Evolutionary conservation across 2,797 vertebrate genomes (phyloP), one percentile per base, ranked within the genome.

Genomic region (Selene dorsalis): DNA sequence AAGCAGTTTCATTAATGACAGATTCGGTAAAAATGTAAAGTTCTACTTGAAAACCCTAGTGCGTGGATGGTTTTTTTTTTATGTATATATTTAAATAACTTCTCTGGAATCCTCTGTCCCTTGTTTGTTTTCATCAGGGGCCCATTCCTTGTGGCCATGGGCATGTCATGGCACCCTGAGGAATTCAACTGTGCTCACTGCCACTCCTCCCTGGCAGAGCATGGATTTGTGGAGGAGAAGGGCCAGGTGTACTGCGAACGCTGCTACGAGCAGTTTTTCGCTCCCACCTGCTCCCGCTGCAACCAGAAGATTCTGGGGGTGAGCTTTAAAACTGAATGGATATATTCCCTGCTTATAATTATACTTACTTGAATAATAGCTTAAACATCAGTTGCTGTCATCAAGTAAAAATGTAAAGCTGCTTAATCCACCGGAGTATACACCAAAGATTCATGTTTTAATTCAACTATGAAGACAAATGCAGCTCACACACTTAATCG

Each of bases 131-230:
- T 63, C 16, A 58, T 61, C 91, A 99, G 98, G 87, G 98, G 98
- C 55, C 98, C 98, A 0, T 99, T 97, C 88, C 94, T 99, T 5
- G 96, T 99, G 90, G 98, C 98, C 70, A 94, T 99, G 95, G 98
- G 98, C 14, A 98, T 97, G 92, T 97, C 98, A 0, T 99, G 98
- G 98, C 98, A 99, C 91, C 96, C 97, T 0, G 98, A 99, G 87
- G 98, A 99, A 88, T 99, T 99, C 83, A 96, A 94, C 61, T 99
- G 98, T 14, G 92, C 94, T 74, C 97, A 97, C 73, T 99, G 98
- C 94, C 96, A 94, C 91, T 92, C 95, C 59, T 97, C 96, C 2
- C 95, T 99, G 96, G 96, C 92, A 0, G 96, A 96, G 16, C 87
- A 93, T 73, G 98, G 98, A 3, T 99, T 99, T 75, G 97, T 99